These are phyloP conservation scores for Tuberolachnus salignus DNA, from an alignment of 2,888 invertebrate genomes.

Conservation along the genomic window DNA sequence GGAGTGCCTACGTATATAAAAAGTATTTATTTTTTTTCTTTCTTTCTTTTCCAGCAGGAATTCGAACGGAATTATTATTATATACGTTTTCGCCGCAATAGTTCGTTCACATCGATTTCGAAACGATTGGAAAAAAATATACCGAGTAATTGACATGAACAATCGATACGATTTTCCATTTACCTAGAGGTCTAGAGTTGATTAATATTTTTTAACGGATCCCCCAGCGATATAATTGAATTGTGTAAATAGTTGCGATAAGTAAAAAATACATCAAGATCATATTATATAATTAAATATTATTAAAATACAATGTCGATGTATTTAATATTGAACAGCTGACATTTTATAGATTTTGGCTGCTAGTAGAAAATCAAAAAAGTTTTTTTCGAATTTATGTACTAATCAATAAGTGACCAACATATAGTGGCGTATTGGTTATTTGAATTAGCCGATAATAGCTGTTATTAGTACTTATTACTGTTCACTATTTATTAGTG, in stretches of 20 bases:
- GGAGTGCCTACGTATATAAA: no score
- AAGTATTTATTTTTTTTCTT: no score
- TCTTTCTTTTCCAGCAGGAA: not conserved
- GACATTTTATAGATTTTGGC: no score
- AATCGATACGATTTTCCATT: not conserved
- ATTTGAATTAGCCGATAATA: no score
- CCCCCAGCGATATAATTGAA: not conserved
- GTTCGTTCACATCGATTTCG: not conserved
- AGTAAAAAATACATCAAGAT: no score
- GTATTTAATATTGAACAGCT: not conserved
- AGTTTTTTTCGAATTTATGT: no score
- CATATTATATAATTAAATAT: not conserved
- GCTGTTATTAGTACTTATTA: no score
- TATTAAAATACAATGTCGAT: not conserved
- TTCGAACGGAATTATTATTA: not conserved
- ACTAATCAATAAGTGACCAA: no score
- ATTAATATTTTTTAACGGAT: not conserved
- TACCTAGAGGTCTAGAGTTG: not conserved
- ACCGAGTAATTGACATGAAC: slow-evolving; percentile 8
- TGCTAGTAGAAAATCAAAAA: no score
- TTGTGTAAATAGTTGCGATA: not conserved
- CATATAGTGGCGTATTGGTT: no score
- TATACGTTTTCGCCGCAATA: not conserved
- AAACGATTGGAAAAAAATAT: not conserved
- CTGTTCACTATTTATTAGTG: no score